phyloP scores from a whole-genome alignment of 2,888 invertebrate genomes.

The Mimas tiliae region DNA sequence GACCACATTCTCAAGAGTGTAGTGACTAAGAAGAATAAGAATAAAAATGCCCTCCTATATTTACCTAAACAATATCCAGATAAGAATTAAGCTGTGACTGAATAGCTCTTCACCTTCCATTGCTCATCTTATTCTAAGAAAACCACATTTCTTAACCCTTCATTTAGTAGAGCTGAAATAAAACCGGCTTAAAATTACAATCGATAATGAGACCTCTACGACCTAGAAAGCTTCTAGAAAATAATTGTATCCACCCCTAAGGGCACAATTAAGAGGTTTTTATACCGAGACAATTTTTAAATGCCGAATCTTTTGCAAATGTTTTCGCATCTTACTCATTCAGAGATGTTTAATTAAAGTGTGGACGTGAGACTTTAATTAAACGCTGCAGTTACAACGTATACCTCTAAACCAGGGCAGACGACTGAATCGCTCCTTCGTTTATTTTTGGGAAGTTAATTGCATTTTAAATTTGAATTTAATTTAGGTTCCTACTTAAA shows the following conservation, averaged over 20 bases:
- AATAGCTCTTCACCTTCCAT: background rate
- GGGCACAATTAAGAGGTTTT: conserved; percentile 20
- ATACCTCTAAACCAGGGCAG: background rate
- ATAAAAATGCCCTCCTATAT: no score
- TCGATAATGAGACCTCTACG: conserved; percentile 4
- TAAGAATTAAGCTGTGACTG: no score
- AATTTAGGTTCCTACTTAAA: background rate
- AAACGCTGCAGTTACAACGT: conserved; percentile 1
- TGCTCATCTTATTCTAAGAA: background rate
- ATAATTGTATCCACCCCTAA: conserved; percentile 17
- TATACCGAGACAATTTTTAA: conserved; percentile 5
- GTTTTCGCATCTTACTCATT: conserved; percentile 4
- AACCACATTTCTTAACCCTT: background rate
- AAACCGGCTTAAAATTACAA: conserved; percentile 8
- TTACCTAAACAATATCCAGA: no score
- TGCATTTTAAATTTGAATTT: background rate
- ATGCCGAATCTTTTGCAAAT: conserved; percentile 16
- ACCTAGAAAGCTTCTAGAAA: conserved; percentile 21
- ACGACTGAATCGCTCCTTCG: background rate
- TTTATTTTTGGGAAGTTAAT: background rate
- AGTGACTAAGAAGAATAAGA: no score
- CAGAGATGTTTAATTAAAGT: background rate
- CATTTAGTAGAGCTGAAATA: conserved; percentile 1
- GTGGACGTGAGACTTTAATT: conserved; percentile 7
- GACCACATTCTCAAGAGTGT: no score